A percentile compares a stretch with the other conserved stretches of the same genome.
These are phyloP conservation scores for Oenanthe melanoleuca DNA, from an alignment of 2,113 vertebrate species.

Conservation along the genomic window DNA sequence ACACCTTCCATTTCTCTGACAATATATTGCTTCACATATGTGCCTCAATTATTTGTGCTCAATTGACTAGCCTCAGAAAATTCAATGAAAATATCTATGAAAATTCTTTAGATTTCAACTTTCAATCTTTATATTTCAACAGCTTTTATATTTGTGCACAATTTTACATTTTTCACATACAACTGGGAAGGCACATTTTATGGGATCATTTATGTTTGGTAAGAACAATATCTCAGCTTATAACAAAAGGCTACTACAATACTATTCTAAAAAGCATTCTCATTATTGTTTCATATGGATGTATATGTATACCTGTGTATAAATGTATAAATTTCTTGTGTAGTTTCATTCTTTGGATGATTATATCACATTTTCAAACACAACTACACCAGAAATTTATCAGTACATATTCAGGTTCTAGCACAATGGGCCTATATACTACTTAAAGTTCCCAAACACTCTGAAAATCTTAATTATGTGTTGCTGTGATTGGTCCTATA, in stretches of 20 bases:
- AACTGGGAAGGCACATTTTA: neutral
- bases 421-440: neutral
- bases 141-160: neutral
- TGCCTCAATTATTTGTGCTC: neutral
- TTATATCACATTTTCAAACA: neutral
- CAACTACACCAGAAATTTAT: neutral
- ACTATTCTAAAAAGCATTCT: neutral
- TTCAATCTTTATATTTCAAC: neutral
- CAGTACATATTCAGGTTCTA: neutral
- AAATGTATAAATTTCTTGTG: neutral
- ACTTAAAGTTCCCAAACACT: neutral
- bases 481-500: neutral
- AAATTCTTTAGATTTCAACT: neutral
- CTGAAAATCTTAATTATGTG: neutral
- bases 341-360: neutral
- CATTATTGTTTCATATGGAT: neutral
- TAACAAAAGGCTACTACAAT: neutral
- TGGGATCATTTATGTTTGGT: neutral
- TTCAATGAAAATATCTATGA: neutral
- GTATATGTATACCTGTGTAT: fast-evolving
- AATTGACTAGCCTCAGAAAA: neutral
- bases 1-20: neutral
- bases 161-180: neutral
- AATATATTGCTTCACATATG: neutral
- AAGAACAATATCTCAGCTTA: neutral